A percentile compares a stretch with the other conserved stretches of the same genome.
phyloP scores from a whole-genome alignment of 2,888 invertebrate genomes.

The Cephus spinipes region DNA sequence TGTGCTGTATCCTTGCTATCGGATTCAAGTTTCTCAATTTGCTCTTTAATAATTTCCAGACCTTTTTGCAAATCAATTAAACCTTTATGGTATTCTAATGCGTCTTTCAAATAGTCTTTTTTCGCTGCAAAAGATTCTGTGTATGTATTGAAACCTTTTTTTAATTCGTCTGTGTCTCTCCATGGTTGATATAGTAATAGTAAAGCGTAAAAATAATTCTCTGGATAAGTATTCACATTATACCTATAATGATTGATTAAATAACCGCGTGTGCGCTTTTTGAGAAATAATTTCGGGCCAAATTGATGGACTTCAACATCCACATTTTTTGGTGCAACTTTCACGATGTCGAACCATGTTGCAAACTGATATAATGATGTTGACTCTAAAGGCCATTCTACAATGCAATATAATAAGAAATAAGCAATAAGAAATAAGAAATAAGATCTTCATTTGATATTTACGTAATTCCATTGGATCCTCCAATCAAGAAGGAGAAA shows the following conservation, averaged over 20 bases:
- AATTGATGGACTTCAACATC: conserved; percentile 18
- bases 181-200: conserved; percentile 39
- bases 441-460: too few species aligned
- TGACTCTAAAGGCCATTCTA: too few species aligned
- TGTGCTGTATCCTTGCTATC: too few species aligned
- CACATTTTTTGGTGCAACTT: conserved; percentile 6
- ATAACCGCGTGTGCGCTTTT: conserved; percentile 31
- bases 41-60: too few species aligned
- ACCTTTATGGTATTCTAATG: too few species aligned
- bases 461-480: too few species aligned
- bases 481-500: too few species aligned
- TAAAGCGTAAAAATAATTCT: conserved; percentile 37
- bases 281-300: conserved; percentile 26
- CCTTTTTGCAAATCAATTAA: too few species aligned
- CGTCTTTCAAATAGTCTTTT: too few species aligned
- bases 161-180: conserved; percentile 31
- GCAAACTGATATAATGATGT: conserved; percentile 28
- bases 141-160: conserved; percentile 29
- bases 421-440: too few species aligned
- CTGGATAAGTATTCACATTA: conserved; percentile 33
- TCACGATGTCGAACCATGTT: conserved; percentile 26
- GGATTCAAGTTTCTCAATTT: too few species aligned
- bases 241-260: conserved; percentile 39
- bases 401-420: too few species aligned
- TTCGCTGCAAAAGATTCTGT: neutral